Conservation (phyloP, 2,113 vertebrate genomes). For the Stercorarius parasiticus region DNA sequence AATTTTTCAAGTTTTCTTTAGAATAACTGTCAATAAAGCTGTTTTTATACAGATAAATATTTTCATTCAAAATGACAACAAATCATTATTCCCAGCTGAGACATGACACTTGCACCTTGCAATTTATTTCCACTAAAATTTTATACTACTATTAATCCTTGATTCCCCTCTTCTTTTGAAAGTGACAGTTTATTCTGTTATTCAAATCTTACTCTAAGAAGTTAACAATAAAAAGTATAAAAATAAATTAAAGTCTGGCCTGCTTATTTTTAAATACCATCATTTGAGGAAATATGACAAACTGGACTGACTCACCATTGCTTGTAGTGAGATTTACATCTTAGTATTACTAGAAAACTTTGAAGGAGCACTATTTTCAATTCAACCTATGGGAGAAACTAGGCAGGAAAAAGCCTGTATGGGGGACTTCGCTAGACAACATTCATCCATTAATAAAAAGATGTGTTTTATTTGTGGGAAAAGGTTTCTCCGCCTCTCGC, state of each 20-base stretch:
- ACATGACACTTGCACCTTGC: neutral
- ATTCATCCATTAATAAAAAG: neutral
- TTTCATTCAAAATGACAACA: neutral
- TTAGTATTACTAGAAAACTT: neutral
- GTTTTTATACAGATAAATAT: neutral
- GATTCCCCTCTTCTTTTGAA: neutral
- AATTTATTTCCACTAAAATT: neutral
- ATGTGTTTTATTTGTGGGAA: neutral
- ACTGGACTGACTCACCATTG: neutral
- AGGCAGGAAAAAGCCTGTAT: neutral
- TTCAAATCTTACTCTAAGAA: neutral
- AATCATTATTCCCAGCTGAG: neutral
- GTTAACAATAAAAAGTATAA: neutral
- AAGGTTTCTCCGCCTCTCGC: neutral
- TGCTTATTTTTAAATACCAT: neutral
- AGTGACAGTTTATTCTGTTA: neutral
- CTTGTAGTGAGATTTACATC: neutral
- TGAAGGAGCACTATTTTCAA: neutral
- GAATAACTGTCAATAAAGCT: neutral
- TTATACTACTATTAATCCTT: neutral
- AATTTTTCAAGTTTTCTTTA: neutral
- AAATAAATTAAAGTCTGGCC: neutral
- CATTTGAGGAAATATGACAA: neutral
- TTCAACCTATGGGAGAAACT: neutral
- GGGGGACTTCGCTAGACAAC: neutral